A percentile compares a stretch with the other conserved stretches of the same genome.
Conservation (phyloP, 2,113 vertebrate species). For the Balaeniceps rex region DNA sequence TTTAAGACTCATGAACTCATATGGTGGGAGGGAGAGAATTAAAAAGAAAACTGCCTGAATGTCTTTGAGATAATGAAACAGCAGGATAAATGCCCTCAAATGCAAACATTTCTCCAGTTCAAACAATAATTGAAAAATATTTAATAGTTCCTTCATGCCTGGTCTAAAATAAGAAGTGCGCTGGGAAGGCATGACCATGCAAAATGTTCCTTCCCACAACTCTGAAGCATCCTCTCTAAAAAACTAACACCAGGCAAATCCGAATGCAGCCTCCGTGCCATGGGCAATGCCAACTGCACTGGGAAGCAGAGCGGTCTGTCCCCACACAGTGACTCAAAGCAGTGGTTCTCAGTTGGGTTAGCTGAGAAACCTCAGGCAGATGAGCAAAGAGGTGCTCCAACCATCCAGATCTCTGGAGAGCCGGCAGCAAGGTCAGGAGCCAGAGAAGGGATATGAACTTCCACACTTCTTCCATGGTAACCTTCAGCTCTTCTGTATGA, state of each 20-base stretch:
- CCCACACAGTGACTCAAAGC: not conserved
- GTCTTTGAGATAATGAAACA: not conserved
- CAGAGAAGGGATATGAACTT: not conserved
- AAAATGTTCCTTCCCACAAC: not conserved
- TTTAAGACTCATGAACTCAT: not conserved
- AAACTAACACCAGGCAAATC: not conserved
- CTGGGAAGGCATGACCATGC: not conserved
- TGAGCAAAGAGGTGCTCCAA: not conserved
- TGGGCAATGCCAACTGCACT: fast-evolving
- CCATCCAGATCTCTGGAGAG: not conserved
- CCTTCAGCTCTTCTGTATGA: not conserved
- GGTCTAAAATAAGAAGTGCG: not conserved
- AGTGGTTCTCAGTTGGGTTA: not conserved
- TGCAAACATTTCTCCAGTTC: not conserved
- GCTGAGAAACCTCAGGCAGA: not conserved
- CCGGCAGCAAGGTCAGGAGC: not conserved
- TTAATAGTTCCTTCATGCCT: not conserved
- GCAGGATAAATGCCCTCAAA: not conserved
- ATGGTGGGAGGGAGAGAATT: not conserved
- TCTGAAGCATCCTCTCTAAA: not conserved
- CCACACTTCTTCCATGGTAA: not conserved
- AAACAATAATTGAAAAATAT: not conserved
- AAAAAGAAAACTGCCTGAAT: not conserved
- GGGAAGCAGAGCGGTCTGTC: not conserved
- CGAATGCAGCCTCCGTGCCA: not conserved